Percentiles rank a stretch among this genome's conserved stretches.
phyloP scores from a whole-genome alignment of 2,113 vertebrate genomes.

The Mustela nigripes region DNA sequence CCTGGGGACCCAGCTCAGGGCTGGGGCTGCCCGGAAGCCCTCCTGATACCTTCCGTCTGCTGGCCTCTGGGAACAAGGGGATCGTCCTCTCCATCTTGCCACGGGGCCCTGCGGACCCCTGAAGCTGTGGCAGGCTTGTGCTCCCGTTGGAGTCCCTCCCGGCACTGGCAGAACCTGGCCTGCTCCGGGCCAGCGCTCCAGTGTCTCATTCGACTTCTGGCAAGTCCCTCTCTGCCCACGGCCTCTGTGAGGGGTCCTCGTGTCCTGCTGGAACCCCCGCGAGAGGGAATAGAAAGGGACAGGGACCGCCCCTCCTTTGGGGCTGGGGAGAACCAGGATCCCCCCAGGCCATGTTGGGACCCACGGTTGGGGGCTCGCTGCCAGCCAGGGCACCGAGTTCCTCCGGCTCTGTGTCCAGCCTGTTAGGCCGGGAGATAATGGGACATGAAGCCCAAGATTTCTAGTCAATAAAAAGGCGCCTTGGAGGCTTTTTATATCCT shows the following conservation, averaged over 20 bases:
- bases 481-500: constrained; percentile 80
- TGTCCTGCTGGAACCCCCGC: neutral
- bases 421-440: constrained; percentile 79
- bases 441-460: constrained; percentile 73
- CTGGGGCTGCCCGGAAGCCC: too few species aligned
- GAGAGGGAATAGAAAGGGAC: neutral
- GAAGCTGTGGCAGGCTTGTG: accelerated
- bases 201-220: neutral
- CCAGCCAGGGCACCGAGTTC: constrained; percentile 53
- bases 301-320: neutral
- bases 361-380: accelerated
- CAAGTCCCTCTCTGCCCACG: accelerated
- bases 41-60: too few species aligned
- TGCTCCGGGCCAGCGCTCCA: too few species aligned
- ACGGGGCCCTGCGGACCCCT: accelerated
- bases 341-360: neutral
- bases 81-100: accelerated
- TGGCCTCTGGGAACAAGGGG: too few species aligned
- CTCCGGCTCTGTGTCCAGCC: constrained; percentile 34
- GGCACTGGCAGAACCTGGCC: accelerated
- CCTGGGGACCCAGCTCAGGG: too few species aligned
- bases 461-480: constrained; percentile 83
- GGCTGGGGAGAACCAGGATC: too few species aligned
- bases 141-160: too few species aligned
- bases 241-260: accelerated